Evolutionary conservation across 1,140 invertebrate species (phyloP).

Genomic region (Globodera rostochiensis): DNA sequence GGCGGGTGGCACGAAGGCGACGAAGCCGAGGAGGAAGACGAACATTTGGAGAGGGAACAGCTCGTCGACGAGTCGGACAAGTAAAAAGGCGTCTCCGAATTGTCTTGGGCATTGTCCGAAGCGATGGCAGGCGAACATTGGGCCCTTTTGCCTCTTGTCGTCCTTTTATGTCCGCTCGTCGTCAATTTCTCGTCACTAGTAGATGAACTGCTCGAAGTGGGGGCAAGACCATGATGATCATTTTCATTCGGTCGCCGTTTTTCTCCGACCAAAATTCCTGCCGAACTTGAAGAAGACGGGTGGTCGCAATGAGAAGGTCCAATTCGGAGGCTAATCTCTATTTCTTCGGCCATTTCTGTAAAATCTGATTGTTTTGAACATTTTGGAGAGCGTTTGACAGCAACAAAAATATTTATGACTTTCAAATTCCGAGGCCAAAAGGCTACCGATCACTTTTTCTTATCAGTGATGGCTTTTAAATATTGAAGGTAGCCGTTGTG

Average conservation of each 20-base stretch:
- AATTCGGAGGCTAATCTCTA: background rate
- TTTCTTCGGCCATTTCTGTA: background rate
- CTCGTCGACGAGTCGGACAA: conserved; percentile 15
- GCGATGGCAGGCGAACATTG: background rate
- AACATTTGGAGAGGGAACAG: background rate
- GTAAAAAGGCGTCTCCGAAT: conserved; percentile 10
- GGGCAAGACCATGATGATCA: background rate
- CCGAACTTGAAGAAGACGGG: background rate
- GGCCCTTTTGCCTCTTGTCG: background rate
- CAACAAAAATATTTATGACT: too few species aligned
- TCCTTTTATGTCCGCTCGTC: background rate
- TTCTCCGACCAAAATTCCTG: background rate
- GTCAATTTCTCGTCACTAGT: background rate
- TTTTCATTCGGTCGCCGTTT: background rate
- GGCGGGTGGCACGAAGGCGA: background rate
- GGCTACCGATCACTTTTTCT: background rate
- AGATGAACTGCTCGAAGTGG: background rate
- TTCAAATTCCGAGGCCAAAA: too few species aligned
- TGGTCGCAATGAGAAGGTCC: background rate
- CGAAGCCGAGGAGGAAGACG: background rate
- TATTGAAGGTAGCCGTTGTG: background rate
- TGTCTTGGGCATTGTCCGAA: background rate
- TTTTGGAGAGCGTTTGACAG: too few species aligned
- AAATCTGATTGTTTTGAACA: too few species aligned
- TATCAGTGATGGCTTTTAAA: background rate